These are phyloP conservation scores for Solenopsis invicta DNA, from an alignment of 1,140 invertebrate genomes.

Conservation along the genomic window DNA sequence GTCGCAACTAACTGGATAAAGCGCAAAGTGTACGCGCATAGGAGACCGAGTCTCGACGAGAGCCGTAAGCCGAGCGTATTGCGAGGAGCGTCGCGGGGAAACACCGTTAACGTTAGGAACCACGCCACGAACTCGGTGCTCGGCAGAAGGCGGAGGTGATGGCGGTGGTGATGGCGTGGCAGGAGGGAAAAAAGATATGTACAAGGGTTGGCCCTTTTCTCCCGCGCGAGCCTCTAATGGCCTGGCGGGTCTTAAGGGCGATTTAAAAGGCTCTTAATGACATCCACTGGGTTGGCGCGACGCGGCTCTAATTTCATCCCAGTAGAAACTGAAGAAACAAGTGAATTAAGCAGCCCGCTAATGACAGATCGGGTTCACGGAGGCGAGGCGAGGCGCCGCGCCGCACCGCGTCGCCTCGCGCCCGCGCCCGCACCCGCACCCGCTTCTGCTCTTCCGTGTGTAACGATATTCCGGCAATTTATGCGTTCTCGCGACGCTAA, in stretches of 20 bases:
- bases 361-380: slow-evolving; percentile 83
- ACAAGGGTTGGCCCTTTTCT: slow-evolving; percentile 80
- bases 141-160: slow-evolving; percentile 12
- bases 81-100: slow-evolving; percentile 63
- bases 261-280: slow-evolving; percentile 86
- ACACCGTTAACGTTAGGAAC: slow-evolving; percentile 73
- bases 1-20: slow-evolving; percentile 78
- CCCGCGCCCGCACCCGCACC: background rate
- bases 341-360: slow-evolving; percentile 84
- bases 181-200: slow-evolving; percentile 77
- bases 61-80: slow-evolving; percentile 71
- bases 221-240: slow-evolving; percentile 81
- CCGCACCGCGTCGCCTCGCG: no score
- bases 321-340: slow-evolving; percentile 85
- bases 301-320: slow-evolving; percentile 83
- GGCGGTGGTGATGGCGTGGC: slow-evolving; percentile 47
- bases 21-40: slow-evolving; percentile 73
- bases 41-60: slow-evolving; percentile 50
- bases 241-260: slow-evolving; percentile 80
- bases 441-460: slow-evolving; percentile 44
- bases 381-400: slow-evolving; percentile 29
- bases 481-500: slow-evolving; percentile 66
- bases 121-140: slow-evolving; percentile 50
- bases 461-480: slow-evolving; percentile 75
- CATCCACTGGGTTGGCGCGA: slow-evolving; percentile 76